A percentile compares a stretch with the other conserved stretches of the same genome.
Evolutionary conservation across 2,797 vertebrate species (phyloP).

Genomic region (Falco concolor): DNA sequence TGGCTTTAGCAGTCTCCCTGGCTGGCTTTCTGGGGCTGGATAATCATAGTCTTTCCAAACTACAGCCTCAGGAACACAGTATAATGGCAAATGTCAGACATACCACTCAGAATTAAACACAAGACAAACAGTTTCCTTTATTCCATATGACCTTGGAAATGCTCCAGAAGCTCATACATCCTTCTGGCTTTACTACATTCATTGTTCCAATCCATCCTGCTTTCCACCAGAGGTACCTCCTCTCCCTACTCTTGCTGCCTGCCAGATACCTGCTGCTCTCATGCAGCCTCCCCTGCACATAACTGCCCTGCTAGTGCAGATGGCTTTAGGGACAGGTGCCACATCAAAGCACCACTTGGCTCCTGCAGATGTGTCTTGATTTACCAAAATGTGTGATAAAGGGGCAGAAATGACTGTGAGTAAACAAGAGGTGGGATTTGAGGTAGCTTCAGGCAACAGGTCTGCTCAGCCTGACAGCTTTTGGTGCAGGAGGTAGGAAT

Average conservation of each 20-base stretch:
- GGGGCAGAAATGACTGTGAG: background rate
- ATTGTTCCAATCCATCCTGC: background rate
- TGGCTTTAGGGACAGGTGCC: background rate
- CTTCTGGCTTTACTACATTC: background rate
- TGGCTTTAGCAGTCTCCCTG: background rate
- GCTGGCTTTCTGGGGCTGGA: background rate
- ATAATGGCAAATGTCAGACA: constrained; percentile 36
- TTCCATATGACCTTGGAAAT: constrained; percentile 3
- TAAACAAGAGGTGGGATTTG: background rate
- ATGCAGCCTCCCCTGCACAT: background rate
- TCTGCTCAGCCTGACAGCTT: background rate
- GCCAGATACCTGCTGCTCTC: background rate
- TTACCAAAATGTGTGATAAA: background rate
- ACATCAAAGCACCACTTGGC: background rate
- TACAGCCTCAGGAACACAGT: background rate
- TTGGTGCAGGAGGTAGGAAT: background rate
- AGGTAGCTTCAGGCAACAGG: background rate
- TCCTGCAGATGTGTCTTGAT: background rate
- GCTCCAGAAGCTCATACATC: background rate
- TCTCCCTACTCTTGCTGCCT: background rate
- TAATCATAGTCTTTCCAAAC: constrained; percentile 24
- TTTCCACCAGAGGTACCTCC: background rate
- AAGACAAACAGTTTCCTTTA: background rate
- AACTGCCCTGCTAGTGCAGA: background rate
- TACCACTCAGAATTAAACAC: constrained; percentile 5